Evolutionary conservation across 2,113 vertebrate species (phyloP), one percentile per base, ranked within the genome.

Genomic region (Otis tarda): DNA sequence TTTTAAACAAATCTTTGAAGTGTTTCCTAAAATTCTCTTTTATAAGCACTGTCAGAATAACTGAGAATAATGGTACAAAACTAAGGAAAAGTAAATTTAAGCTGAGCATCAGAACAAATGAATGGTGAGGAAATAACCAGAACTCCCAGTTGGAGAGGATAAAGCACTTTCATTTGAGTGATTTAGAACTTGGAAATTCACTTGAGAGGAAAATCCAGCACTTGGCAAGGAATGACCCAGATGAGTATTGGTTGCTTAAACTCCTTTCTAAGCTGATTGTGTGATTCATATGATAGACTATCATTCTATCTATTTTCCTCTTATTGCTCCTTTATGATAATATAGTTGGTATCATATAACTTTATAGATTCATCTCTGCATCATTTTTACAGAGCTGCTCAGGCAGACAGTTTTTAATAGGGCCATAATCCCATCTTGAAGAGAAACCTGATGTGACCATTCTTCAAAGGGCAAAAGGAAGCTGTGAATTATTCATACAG

Each of bases 241-340:
- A 74, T 33, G 20, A 69, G 10, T 45, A 82, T 30, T 50, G 17
- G 70, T 69, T 87, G 75, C 57, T 80, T 70, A 12, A n/a, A 80
- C 24, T 64, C 14, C 9, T 87, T 90, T 92, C 57, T 96, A 87
- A 93, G 25, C 7, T 45, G 69, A 92, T 78, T 95, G 43, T 86
- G 41, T 75, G 69, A 71, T 87, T 87, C 6, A 1, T 93, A 47
- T 84, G 77, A 59, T 39, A 93, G 87, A n/a, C 55, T 74, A 35
- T 55, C 47, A 63, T 83, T 92, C 45, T 28, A 56, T 71, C 50
- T 78, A 69, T 92, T 84, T 84, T 15, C 52, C 83, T 83, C 68
- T 96, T 96, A 96, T 74, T 83, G 63, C 60, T 93, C 68, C 71
- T 93, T 94, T 96, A 93, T 94, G 90, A 41, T 93, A 96, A 94